Evolutionary conservation across 2,113 vertebrate species (phyloP).

Genomic region (Excalfactoria chinensis): DNA sequence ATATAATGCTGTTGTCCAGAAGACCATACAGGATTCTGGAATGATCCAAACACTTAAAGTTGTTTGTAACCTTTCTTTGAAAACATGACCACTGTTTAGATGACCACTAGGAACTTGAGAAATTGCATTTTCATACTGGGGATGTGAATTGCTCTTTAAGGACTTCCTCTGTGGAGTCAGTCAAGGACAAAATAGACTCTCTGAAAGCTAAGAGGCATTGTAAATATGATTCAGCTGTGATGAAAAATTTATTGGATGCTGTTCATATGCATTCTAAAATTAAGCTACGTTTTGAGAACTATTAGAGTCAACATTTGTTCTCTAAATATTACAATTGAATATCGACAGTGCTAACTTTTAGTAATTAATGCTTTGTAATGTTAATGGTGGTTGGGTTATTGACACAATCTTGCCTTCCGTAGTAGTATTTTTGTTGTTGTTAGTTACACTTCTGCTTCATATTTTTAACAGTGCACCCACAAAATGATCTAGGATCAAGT

Average conservation of each 20-base stretch:
- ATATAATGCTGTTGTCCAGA: fast-evolving
- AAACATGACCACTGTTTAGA: constrained; percentile 36
- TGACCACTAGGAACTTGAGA: constrained; percentile 45
- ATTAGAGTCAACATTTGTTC: neutral
- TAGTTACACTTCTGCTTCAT: neutral
- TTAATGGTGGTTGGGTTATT: neutral
- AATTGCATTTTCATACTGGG: constrained; percentile 40
- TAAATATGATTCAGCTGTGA: neutral
- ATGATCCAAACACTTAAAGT: constrained; percentile 9
- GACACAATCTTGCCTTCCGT: neutral
- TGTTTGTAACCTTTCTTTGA: neutral
- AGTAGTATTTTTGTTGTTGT: neutral
- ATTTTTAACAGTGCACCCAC: neutral
- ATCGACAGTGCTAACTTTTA: neutral
- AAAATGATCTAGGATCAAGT: neutral
- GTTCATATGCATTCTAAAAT: constrained; percentile 10
- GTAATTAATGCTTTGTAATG: neutral
- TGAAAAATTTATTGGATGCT: constrained; percentile 37
- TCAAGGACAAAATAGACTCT: constrained; percentile 46
- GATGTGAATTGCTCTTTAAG: constrained; percentile 52
- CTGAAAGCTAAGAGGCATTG: constrained; percentile 23
- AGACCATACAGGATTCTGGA: neutral
- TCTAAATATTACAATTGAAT: constrained; percentile 1
- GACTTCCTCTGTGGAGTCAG: constrained; percentile 4
- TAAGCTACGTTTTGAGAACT: constrained; percentile 27